Evolutionary conservation across 1,140 invertebrate genomes (phyloP).

Genomic region (Atopsyche davidsoni): DNA sequence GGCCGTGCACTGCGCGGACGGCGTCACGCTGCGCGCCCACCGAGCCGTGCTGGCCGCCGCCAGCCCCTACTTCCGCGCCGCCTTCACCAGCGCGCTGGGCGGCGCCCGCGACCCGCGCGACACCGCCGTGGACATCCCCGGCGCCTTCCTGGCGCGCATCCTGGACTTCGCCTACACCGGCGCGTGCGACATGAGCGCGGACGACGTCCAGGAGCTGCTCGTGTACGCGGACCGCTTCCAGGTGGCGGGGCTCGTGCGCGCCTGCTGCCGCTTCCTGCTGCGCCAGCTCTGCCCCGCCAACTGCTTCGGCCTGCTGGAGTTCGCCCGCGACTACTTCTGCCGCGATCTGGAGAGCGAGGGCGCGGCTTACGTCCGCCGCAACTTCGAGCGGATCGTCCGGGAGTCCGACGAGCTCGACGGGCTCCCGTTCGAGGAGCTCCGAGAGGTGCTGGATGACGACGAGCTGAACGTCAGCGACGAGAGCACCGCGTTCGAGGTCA

Average conservation of each 20-base stretch:
- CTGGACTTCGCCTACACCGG: conserved; percentile 79
- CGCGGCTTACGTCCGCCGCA: conserved; percentile 63
- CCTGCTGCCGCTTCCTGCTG: conserved; percentile 69
- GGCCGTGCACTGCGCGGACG: conserved; percentile 69
- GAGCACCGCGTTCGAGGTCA: conserved; percentile 52
- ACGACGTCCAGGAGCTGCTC: conserved; percentile 72
- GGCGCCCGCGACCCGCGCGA: conserved; percentile 61
- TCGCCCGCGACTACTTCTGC: conserved; percentile 68
- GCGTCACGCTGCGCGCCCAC: conserved; percentile 69
- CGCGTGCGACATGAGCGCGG: conserved; percentile 58
- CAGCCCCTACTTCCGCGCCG: conserved; percentile 78
- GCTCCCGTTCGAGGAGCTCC: conserved; percentile 61
- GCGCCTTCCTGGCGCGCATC: conserved; percentile 65
- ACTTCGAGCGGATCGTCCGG: conserved; percentile 64
- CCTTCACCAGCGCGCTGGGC: conserved; percentile 75
- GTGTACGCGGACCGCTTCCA: conserved; percentile 73
- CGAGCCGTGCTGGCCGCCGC: conserved; percentile 77
- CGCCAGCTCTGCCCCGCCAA: conserved; percentile 62
- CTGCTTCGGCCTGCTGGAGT: conserved; percentile 74
- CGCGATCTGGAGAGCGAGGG: conserved; percentile 61
- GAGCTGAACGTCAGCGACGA: conserved; percentile 63
- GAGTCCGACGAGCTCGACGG: conserved; percentile 66
- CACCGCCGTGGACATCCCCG: conserved; percentile 65
- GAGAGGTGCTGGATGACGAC: conserved; percentile 64
- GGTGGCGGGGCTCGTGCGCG: conserved; percentile 67